Conservation (phyloP, 2,113 vertebrate species). For the Pituophis catenifer region DNA sequence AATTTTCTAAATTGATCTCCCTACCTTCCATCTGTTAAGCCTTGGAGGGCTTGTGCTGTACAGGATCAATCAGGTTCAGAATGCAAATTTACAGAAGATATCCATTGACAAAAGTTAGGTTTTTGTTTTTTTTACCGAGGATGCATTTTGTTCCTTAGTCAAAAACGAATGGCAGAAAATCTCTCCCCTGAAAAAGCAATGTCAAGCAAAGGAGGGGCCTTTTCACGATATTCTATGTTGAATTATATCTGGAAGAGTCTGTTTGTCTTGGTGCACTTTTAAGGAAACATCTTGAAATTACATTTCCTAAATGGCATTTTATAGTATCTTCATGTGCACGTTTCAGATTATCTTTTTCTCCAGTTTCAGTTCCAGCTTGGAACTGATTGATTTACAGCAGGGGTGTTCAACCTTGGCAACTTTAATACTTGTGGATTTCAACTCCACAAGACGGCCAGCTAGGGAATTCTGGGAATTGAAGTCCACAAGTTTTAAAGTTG, state of each 20-base stretch:
- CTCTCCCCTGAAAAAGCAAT: background rate
- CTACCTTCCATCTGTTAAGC: background rate
- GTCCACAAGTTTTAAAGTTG: background rate
- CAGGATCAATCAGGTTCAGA: background rate
- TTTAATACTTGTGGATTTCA: background rate
- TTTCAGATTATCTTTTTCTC: background rate
- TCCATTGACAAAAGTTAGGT: background rate
- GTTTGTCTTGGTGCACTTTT: background rate
- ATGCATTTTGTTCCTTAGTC: slow-evolving; percentile 1
- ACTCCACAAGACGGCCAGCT: background rate
- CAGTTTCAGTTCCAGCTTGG: background rate
- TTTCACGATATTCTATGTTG: background rate
- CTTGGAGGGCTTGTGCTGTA: background rate
- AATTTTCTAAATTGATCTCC: background rate
- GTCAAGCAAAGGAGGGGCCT: background rate
- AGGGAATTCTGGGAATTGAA: background rate
- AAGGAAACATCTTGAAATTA: background rate
- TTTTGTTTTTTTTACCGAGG: background rate
- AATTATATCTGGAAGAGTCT: slow-evolving; percentile 11
- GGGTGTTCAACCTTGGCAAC: background rate
- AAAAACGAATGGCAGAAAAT: background rate
- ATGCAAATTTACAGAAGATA: background rate
- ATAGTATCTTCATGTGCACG: background rate
- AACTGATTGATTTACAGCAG: background rate
- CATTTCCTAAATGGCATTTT: background rate